Evolutionary conservation across 1,140 invertebrate species (phyloP), one percentile per base, ranked within the genome.

Genomic region (Sarcophaga bullata): DNA sequence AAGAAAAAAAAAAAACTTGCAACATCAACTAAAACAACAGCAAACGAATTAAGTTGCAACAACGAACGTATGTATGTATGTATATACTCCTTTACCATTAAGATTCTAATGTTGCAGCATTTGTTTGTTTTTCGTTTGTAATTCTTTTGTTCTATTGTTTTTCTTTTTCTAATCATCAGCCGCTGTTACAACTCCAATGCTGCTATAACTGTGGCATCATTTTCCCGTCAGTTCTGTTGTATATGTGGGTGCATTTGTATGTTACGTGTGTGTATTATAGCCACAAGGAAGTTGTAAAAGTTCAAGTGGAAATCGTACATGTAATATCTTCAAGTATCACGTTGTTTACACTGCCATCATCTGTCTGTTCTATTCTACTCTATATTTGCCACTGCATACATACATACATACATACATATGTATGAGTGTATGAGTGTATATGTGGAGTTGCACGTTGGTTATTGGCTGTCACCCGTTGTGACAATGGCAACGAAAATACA

Each of bases 251-350:
- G 13, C n/a, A 4, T 58, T 3, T 58, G 54, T 58, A 15, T 58
- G 17, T 15, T 0, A 76, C 46, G 25, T 73, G 25, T 73, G 25
- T 46, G 11, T 49, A 15, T 50, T 78, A 52, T 17, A 17, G 15
- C 75, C 75, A 78, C 75, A 52, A 78, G 75, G 75, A 78, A 78
- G 75, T 78, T 78, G 75, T 78, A 78, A 78, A 78, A 78, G 75
- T 78, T 78, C 75, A 78, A 78, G 75, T 78, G 48, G 75, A 78
- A 50, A 50, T 50, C 75, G 62, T 58, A 76, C 73, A 73, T 73
- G 15, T 46, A 37, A 37, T 73, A 58, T 58, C 54, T 58, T 58
- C n/a, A 58, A 58, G 54, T 58, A 58, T 58, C 54, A 58, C 54
- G 54, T 58, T 58, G 54, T 58, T 5, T 54, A 4, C 9, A 54